phyloP scores from a whole-genome alignment of 2,888 invertebrate genomes.

The Petrolisthes cinctipes region DNA sequence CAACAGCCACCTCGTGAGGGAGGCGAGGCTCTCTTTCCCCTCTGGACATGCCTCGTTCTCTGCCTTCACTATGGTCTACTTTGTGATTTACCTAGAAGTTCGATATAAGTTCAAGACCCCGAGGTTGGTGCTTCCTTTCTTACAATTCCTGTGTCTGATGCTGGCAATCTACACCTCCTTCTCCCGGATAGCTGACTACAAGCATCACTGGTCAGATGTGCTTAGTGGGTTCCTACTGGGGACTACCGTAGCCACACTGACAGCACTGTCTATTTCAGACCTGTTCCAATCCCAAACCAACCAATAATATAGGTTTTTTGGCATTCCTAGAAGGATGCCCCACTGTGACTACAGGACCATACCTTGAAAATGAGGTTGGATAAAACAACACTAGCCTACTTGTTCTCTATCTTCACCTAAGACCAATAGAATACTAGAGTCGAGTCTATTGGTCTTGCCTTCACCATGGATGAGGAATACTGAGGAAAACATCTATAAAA shows the following conservation, averaged over 20 bases:
- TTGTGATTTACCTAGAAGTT: constrained; percentile 87
- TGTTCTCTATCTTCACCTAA: too few relatives aligned
- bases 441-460: too few relatives aligned
- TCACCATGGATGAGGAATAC: too few relatives aligned
- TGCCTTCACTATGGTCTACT: constrained; percentile 80
- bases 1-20: constrained; percentile 43
- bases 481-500: too few relatives aligned
- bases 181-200: constrained; percentile 93
- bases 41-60: constrained; percentile 69
- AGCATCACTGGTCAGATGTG: constrained; percentile 98
- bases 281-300: too few relatives aligned
- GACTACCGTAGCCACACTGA: constrained; percentile 69
- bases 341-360: too few relatives aligned
- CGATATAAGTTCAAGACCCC: constrained; percentile 85
- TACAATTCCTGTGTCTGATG: constrained; percentile 84
- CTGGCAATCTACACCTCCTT: constrained; percentile 89
- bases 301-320: too few relatives aligned
- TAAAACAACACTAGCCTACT: too few relatives aligned
- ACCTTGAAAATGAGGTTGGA: background rate
- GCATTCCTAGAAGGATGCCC: too few relatives aligned
- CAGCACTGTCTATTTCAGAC: constrained; percentile 43
- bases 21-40: constrained; percentile 68
- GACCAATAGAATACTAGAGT: too few relatives aligned
- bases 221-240: constrained; percentile 79
- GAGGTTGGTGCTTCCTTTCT: constrained; percentile 83